phyloP scores from a whole-genome alignment of 2,113 vertebrate species.

The Hippocampus abdominalis region DNA sequence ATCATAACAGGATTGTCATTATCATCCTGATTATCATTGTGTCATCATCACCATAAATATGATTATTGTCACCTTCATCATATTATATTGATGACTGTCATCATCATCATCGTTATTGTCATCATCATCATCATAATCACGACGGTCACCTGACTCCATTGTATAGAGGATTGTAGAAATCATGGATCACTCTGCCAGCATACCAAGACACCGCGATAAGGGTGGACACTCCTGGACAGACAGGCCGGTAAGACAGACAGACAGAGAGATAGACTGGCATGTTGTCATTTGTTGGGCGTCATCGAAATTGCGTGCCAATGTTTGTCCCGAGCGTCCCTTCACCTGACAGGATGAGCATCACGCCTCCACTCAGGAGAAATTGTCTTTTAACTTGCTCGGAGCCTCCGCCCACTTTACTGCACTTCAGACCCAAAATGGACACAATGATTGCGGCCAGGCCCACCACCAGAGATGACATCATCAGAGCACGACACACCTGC shows the following conservation, averaged over 20 bases:
- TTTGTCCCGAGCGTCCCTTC: not conserved
- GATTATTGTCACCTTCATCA: not conserved
- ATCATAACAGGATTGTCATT: conserved; percentile 13
- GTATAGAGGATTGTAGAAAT: conserved; percentile 65
- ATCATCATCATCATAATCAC: not conserved
- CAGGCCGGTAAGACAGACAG: not conserved
- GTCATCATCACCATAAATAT: not conserved
- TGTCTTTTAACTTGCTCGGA: conserved; percentile 71
- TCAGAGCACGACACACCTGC: conserved; percentile 83
- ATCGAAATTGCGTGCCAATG: not conserved
- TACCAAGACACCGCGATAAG: conserved; percentile 69
- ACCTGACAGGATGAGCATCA: conserved; percentile 81
- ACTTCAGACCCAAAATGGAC: conserved; percentile 78
- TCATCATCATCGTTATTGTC: not conserved
- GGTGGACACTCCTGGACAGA: conserved; percentile 57
- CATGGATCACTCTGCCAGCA: conserved; percentile 57
- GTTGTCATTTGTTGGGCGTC: not conserved
- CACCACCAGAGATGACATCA: conserved; percentile 79
- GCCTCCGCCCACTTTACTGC: conserved; percentile 73
- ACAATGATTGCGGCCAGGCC: conserved; percentile 72
- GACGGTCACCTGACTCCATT: conserved; percentile 50
- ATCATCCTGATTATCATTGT: too few species aligned
- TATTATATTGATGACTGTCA: too few species aligned
- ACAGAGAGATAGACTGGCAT: not conserved
- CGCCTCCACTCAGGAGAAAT: conserved; percentile 73